These are phyloP conservation scores for Spodoptera litura DNA, from an alignment of 1,140 invertebrate species.

Conservation along the genomic window DNA sequence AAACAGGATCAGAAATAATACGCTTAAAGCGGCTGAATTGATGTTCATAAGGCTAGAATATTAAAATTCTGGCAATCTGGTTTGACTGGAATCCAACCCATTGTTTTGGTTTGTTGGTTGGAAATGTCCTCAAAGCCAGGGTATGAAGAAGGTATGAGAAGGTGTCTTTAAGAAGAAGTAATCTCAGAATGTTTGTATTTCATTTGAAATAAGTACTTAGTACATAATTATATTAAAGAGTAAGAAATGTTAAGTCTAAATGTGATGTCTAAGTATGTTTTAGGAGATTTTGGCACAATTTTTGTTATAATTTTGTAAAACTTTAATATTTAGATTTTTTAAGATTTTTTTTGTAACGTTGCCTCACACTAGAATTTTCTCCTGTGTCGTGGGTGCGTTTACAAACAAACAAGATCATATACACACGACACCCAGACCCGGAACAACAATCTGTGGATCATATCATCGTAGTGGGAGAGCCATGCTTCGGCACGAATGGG, in stretches of 20 bases:
- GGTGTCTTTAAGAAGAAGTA: neutral
- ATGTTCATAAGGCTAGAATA: neutral
- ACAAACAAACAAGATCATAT: too few species aligned
- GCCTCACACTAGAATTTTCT: too few species aligned
- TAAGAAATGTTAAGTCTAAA: constrained; percentile 5
- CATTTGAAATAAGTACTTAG: constrained; percentile 1
- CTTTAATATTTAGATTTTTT: constrained; percentile 20
- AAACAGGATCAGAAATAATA: neutral
- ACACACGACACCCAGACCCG: too few species aligned
- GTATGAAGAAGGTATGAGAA: constrained; percentile 11
- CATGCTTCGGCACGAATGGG: too few species aligned
- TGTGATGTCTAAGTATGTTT: neutral
- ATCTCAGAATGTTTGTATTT: constrained; percentile 18
- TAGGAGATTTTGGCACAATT: constrained; percentile 24
- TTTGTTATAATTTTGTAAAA: constrained; percentile 14
- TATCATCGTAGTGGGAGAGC: too few species aligned
- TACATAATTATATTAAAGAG: neutral
- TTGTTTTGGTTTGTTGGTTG: neutral
- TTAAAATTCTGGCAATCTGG: neutral
- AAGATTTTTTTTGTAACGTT: neutral
- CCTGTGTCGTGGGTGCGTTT: too few species aligned
- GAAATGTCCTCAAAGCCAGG: neutral
- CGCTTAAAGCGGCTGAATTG: constrained; percentile 32
- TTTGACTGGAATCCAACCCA: neutral
- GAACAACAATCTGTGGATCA: too few species aligned